A percentile compares a stretch with the other conserved stretches of the same genome.
These are phyloP conservation scores for Bubalus kerabau DNA, from an alignment of 2,113 vertebrate genomes.

Conservation along the genomic window DNA sequence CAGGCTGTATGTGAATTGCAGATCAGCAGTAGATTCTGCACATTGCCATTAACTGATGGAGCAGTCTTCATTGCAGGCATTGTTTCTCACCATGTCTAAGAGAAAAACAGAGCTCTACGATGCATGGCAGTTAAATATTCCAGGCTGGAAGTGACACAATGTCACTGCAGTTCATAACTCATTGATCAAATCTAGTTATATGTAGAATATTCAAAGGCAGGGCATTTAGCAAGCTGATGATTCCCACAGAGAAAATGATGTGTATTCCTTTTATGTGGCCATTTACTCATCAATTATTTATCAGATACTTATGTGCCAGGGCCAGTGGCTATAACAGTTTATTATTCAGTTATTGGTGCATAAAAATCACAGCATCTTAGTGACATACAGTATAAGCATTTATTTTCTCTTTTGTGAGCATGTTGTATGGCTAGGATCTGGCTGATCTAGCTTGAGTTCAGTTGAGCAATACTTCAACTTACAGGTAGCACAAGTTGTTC, in stretches of 20 bases:
- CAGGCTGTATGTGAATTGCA: not conserved
- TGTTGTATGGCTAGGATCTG: not conserved
- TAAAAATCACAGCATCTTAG: not conserved
- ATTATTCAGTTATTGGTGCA: not conserved
- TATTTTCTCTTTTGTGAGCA: not conserved
- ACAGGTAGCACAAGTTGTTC: not conserved
- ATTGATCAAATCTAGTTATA: not conserved
- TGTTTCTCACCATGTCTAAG: not conserved
- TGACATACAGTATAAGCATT: not conserved
- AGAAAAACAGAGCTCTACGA: not conserved
- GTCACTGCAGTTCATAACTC: not conserved
- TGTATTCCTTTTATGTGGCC: not conserved
- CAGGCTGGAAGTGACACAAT: not conserved
- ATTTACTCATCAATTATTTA: not conserved
- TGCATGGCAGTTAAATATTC: not conserved
- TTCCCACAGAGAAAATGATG: not conserved
- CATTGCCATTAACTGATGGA: not conserved
- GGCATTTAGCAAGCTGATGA: not conserved
- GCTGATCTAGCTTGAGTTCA: not conserved
- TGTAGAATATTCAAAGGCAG: not conserved
- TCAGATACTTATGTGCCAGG: not conserved
- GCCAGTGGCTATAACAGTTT: not conserved
- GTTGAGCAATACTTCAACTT: not conserved
- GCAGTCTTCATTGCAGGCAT: not conserved
- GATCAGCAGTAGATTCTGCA: not conserved